Evolutionary conservation across 1,140 invertebrate genomes (phyloP).

Genomic region (Ruditapes philippinarum): DNA sequence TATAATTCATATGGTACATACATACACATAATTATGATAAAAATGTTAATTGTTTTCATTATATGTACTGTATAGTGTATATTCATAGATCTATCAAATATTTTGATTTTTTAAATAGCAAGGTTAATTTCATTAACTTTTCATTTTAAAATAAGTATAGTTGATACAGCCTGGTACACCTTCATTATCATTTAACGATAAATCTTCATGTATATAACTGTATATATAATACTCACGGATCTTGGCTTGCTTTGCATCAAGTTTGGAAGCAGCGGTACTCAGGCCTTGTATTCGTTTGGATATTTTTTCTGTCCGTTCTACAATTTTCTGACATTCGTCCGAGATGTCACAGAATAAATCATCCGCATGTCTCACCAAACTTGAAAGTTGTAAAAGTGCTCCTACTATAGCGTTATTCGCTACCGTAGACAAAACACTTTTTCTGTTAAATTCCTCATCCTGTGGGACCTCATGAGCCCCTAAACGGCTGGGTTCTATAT

Average conservation of each 20-base stretch:
- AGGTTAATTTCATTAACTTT: too few species aligned
- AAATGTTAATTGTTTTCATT: too few species aligned
- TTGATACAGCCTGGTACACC: too few species aligned
- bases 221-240: conserved; percentile 91
- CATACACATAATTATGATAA: too few species aligned
- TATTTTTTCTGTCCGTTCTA: conserved; percentile 90
- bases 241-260: conserved; percentile 93
- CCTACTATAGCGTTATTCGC: conserved; percentile 93
- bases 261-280: conserved; percentile 89
- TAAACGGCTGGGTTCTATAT: conserved; percentile 76
- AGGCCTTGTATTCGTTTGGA: conserved; percentile 89
- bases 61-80: too few species aligned
- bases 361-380: conserved; percentile 92
- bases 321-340: conserved; percentile 90
- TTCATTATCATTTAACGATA: too few species aligned
- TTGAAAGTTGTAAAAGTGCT: conserved; percentile 92
- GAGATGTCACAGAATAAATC: conserved; percentile 93
- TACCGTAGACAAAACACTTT: conserved; percentile 86
- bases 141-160: too few species aligned
- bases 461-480: conserved; percentile 71
- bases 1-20: too few species aligned
- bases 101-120: too few species aligned
- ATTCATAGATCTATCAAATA: too few species aligned
- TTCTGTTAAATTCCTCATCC: conserved; percentile 62
- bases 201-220: neutral